Evolutionary conservation across 2,888 invertebrate species (phyloP).

Genomic region (Strigamia crassipes): DNA sequence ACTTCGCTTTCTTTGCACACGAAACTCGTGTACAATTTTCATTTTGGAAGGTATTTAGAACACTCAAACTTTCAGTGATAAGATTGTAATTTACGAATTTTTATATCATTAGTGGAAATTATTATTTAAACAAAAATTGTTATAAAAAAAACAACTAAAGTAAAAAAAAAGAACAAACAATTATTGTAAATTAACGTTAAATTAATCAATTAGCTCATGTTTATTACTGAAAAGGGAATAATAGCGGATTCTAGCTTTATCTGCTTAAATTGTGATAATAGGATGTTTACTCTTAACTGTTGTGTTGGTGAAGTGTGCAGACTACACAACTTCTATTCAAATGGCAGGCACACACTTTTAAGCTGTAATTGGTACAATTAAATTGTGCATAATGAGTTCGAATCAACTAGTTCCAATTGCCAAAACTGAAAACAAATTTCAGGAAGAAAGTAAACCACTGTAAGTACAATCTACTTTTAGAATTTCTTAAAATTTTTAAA

Average conservation of each 20-base stretch:
- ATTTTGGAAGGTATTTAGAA: neutral
- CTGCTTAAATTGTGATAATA: neutral
- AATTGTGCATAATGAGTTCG: neutral
- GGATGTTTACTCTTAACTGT: neutral
- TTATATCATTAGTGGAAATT: too few relatives aligned
- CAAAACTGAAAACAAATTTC: neutral
- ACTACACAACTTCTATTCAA: neutral
- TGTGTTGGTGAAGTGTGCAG: constrained; percentile 7
- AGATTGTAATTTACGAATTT: neutral
- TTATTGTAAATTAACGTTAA: too few relatives aligned
- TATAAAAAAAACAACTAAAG: too few relatives aligned
- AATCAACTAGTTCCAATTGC: neutral
- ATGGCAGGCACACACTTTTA: neutral
- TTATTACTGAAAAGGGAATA: too few relatives aligned
- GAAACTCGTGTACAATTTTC: neutral
- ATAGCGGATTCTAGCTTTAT: neutral
- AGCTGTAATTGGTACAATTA: neutral
- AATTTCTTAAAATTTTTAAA: neutral
- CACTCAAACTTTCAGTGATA: neutral
- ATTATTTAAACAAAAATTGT: too few relatives aligned
- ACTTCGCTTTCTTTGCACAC: constrained; percentile 16
- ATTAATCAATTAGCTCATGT: too few relatives aligned
- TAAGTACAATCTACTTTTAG: neutral
- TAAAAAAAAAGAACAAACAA: too few relatives aligned
- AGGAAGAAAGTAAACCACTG: neutral